phyloP scores from a whole-genome alignment of 2,888 invertebrate species.

The Barypeithes pellucidus region DNA sequence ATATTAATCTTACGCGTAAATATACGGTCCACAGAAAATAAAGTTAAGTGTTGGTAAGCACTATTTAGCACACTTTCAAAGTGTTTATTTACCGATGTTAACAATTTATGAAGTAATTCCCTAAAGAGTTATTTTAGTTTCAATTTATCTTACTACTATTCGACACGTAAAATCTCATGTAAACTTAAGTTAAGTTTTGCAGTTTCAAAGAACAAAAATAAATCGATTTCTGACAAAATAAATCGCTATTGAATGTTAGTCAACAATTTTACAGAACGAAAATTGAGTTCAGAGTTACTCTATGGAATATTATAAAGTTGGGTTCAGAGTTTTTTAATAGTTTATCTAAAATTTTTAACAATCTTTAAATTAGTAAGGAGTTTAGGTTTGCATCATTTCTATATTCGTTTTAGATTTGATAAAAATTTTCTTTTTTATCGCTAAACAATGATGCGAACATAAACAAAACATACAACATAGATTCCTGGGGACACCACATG shows the following conservation, averaged over 20 bases:
- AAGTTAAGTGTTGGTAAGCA: too few relatives aligned
- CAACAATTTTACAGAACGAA: not conserved
- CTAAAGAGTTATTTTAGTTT: not conserved
- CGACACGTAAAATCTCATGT: not conserved
- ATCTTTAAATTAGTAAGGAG: too few relatives aligned
- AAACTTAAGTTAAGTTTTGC: conserved; percentile 3
- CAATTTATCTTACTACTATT: not conserved
- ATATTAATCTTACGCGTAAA: too few relatives aligned
- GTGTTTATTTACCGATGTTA: not conserved
- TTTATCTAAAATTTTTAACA: too few relatives aligned
- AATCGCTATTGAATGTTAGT: not conserved
- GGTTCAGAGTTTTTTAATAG: too few relatives aligned
- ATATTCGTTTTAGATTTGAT: too few relatives aligned
- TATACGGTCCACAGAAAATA: too few relatives aligned
- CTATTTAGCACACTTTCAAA: not conserved
- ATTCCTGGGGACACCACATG: too few relatives aligned
- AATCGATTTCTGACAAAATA: conserved; percentile 2
- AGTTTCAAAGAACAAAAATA: not conserved
- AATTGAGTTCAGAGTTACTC: conserved; percentile 9
- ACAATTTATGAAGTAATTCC: not conserved
- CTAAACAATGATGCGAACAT: too few relatives aligned
- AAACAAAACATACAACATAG: too few relatives aligned
- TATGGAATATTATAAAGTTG: not conserved
- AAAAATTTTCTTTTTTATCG: too few relatives aligned
- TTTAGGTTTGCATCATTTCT: too few relatives aligned